Percentiles rank a stretch among this genome's conserved stretches.
These are phyloP conservation scores for Tragelaphus imberbis DNA, from an alignment of 2,113 vertebrate species.

Conservation along the genomic window DNA sequence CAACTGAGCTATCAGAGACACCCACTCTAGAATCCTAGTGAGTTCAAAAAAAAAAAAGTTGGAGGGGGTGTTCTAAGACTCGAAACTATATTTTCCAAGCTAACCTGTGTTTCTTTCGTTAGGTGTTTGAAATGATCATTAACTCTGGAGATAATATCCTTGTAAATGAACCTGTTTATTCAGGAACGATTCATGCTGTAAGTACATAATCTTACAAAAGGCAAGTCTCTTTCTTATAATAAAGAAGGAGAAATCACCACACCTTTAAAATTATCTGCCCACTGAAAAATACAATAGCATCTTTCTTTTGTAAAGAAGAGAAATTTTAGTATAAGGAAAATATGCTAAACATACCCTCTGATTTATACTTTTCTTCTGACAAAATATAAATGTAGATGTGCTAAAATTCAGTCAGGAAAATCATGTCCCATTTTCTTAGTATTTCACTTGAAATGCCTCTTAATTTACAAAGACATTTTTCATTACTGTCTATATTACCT, in stretches of 20 bases:
- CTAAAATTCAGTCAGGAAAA: neutral
- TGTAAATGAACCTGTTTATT: constrained; percentile 89
- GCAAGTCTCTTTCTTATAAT: neutral
- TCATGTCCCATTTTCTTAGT: neutral
- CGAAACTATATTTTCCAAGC: neutral
- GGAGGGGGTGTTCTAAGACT: neutral
- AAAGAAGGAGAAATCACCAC: neutral
- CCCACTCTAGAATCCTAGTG: neutral
- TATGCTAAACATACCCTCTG: neutral
- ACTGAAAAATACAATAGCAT: neutral
- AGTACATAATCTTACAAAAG: constrained; percentile 62
- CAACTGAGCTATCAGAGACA: no score
- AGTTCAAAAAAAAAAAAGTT: neutral
- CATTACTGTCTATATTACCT: neutral
- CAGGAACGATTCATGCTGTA: constrained; percentile 90
- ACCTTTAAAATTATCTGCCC: neutral
- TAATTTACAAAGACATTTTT: neutral
- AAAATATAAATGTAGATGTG: neutral
- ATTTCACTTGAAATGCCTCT: neutral
- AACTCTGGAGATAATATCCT: constrained; percentile 93
- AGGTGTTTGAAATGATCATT: constrained; percentile 97
- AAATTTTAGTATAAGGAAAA: neutral
- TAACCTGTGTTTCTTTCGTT: constrained; percentile 33
- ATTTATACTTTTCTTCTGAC: neutral
- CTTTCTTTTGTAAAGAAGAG: neutral